Percentiles rank a stretch among this genome's conserved stretches.
These are phyloP conservation scores for Cotesia chilonis DNA, from an alignment of 1,140 invertebrate genomes.

Conservation along the genomic window DNA sequence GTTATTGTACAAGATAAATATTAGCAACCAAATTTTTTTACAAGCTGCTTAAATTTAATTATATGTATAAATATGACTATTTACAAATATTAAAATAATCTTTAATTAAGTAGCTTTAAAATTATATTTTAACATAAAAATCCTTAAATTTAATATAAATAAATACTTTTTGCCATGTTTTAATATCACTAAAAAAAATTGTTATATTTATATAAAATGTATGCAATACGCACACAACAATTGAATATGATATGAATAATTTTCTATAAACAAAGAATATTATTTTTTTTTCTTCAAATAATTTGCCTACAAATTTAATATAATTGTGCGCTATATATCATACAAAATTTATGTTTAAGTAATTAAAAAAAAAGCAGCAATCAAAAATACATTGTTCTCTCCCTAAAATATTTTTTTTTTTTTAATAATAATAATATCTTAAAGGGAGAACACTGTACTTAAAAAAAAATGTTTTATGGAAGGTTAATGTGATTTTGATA, in stretches of 20 bases:
- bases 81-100: conserved; percentile 5
- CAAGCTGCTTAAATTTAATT: not conserved
- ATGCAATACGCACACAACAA: not conserved
- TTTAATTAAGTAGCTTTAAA: not conserved
- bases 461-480: conserved; percentile 3
- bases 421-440: not conserved
- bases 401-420: not conserved
- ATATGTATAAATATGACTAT: conserved; percentile 16
- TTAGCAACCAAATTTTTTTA: not conserved
- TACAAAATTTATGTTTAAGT: conserved; percentile 22
- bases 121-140: not conserved
- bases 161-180: conserved; percentile 4
- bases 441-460: not conserved
- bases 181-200: not conserved
- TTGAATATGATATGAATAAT: conserved; percentile 7
- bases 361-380: not conserved
- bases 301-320: not conserved
- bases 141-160: not conserved
- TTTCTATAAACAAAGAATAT: no score
- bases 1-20: not conserved
- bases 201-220: not conserved
- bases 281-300: no score
- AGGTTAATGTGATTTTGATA: conserved; percentile 28
- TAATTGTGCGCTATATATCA: conserved; percentile 4
- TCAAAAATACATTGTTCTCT: not conserved